These are phyloP conservation scores for Lymantria dispar DNA, from an alignment of 2,888 invertebrate genomes.

Conservation along the genomic window DNA sequence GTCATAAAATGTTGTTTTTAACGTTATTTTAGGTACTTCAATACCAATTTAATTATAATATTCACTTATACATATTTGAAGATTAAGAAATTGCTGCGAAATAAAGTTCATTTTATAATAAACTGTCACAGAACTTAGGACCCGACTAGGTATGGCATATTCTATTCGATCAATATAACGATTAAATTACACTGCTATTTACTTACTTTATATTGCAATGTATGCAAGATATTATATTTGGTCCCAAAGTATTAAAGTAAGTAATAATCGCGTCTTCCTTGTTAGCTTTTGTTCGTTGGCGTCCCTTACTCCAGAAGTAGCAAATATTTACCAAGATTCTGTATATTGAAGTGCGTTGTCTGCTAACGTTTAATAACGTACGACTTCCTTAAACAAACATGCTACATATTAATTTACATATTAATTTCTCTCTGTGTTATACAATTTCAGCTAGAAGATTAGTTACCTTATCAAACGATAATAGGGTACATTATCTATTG, in stretches of 20 bases:
- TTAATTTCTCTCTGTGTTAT: constrained; percentile 18
- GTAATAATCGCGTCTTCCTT: constrained; percentile 45
- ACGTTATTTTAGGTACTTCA: too few relatives aligned
- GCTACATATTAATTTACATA: constrained; percentile 38
- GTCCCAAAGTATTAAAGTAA: constrained; percentile 40
- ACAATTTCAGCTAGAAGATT: constrained; percentile 13
- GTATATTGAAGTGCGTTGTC: constrained; percentile 46
- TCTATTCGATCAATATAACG: too few relatives aligned
- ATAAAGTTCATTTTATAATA: too few relatives aligned
- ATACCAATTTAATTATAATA: too few relatives aligned
- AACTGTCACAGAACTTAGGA: too few relatives aligned
- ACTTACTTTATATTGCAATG: background rate
- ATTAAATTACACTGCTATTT: background rate
- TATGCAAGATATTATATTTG: constrained; percentile 36
- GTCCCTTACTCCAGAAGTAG: constrained; percentile 35
- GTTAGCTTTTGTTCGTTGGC: constrained; percentile 44
- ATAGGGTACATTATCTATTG: too few relatives aligned
- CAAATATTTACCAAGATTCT: constrained; percentile 53
- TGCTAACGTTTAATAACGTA: constrained; percentile 47
- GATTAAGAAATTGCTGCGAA: too few relatives aligned
- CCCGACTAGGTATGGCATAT: too few relatives aligned
- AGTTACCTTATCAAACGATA: too few relatives aligned
- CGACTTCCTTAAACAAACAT: constrained; percentile 41
- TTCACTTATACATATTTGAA: too few relatives aligned
- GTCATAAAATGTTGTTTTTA: too few relatives aligned